Conservation (phyloP, 1,140 invertebrate genomes). For the Leptonema lineaticorne region DNA sequence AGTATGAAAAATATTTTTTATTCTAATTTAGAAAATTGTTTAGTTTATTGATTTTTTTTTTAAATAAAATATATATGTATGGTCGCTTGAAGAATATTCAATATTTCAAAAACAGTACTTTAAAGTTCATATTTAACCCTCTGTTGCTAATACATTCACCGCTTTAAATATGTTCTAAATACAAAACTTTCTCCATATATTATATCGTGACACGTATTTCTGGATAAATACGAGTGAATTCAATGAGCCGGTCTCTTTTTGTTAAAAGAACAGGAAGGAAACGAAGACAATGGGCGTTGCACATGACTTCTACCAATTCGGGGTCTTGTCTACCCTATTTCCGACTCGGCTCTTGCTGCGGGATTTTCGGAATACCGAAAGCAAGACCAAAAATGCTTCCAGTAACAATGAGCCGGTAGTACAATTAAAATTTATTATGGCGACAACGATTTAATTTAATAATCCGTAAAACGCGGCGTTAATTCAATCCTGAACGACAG, state of each 20-base stretch:
- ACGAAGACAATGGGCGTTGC: conserved; percentile 20
- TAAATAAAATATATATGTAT: no score
- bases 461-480: conserved; percentile 27
- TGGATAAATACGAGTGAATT: neutral
- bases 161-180: no score
- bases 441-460: conserved; percentile 30
- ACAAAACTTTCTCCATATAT: no score
- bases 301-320: conserved; percentile 24
- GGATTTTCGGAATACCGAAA: neutral
- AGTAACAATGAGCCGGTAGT: conserved; percentile 8
- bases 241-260: neutral
- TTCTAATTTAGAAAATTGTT: no score
- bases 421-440: conserved; percentile 29
- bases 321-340: conserved; percentile 18
- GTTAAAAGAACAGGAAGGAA: conserved; percentile 19
- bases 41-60: no score
- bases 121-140: no score
- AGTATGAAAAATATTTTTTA: no score
- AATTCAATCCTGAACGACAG: neutral
- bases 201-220: neutral
- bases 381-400: neutral
- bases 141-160: no score
- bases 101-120: no score
- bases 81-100: no score
- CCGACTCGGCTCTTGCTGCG: neutral